Conservation (phyloP, 2,888 invertebrate genomes). For the Eilema sororculum region DNA sequence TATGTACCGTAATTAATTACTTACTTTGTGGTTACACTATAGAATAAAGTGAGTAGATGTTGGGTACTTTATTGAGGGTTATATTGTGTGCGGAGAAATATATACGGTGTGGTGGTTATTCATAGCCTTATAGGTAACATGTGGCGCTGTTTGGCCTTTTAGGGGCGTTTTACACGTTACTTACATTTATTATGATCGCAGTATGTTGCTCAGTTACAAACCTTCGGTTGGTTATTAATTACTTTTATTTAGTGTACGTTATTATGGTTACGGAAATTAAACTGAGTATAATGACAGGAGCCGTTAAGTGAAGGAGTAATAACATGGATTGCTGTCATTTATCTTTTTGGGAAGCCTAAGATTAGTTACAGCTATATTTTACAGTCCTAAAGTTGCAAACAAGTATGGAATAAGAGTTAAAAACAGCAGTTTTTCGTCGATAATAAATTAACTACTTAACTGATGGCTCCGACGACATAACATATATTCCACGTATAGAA, state of each 20-base stretch:
- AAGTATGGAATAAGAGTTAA: no score
- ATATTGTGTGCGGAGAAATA: conserved; percentile 15
- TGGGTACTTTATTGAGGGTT: conserved; percentile 16
- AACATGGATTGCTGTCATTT: not conserved
- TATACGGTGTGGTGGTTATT: conserved; percentile 18
- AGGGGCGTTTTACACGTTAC: conserved; percentile 5
- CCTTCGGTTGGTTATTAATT: not conserved
- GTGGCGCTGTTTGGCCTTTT: conserved; percentile 8
- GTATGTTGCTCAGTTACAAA: not conserved
- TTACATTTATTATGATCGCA: conserved; percentile 7
- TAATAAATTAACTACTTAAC: no score
- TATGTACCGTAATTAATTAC: conserved; percentile 20
- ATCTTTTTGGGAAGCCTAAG: not conserved
- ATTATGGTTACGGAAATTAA: not conserved
- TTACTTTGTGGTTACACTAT: conserved; percentile 18
- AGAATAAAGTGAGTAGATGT: conserved; percentile 18
- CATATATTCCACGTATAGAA: no score
- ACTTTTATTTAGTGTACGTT: not conserved
- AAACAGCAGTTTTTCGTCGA: no score
- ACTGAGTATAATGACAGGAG: not conserved
- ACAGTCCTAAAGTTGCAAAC: no score
- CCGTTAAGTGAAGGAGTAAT: not conserved
- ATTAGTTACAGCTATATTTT: no score
- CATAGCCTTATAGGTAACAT: conserved; percentile 13
- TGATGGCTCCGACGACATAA: no score